Evolutionary conservation across 1,140 invertebrate species (phyloP), one percentile per base, ranked within the genome.

Genomic region (Phthorimaea operculella): DNA sequence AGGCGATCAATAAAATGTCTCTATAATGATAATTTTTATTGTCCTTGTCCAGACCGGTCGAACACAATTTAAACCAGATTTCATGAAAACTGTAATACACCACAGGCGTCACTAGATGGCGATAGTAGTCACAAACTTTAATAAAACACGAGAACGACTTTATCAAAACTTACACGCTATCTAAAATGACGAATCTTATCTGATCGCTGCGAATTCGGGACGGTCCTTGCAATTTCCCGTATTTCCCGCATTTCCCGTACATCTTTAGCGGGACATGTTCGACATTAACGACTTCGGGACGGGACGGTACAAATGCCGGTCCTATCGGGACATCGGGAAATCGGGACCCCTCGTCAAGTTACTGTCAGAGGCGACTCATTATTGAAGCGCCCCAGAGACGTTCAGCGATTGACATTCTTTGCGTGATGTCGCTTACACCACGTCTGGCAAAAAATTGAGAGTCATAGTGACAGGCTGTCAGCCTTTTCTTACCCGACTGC

Each of bases 141-240:
- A 28, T 28, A 28, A 28, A 28, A 28, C 21, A 28, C 52, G 61
- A 59, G 58, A 61, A 55, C 59, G 53, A 39, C 36, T 12, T 39
- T 39, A 12, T 39, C 10, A 39, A 39, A 39, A 39, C 36, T 39
- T n/a, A n/a, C 10, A 9, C 10, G 10, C n/a, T 39, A 39, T 39
- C 36, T 39, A 39, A 39, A 39, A 39, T 39, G 36, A 39, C 2
- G 36, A 39, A 39, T 39, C 36, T 39, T 39, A 39, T 39, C 36
- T 9, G 10, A 39, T 39, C 36, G 36, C 10, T 4, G 10, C 8
- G 36, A 39, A 39, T 28, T 39, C 36, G 36, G 8, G 36, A 39
- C 36, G 36, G 36, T 10, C 21, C 21, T 5, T n/a, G 36, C 36
- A 39, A 39, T 39, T 39, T 39, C 36, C 36, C 36, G 36, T 39